A percentile compares a stretch with the other conserved stretches of the same genome.
These are phyloP conservation scores for Callionymus lyra DNA, from an alignment of 2,113 vertebrate species.

Conservation along the genomic window DNA sequence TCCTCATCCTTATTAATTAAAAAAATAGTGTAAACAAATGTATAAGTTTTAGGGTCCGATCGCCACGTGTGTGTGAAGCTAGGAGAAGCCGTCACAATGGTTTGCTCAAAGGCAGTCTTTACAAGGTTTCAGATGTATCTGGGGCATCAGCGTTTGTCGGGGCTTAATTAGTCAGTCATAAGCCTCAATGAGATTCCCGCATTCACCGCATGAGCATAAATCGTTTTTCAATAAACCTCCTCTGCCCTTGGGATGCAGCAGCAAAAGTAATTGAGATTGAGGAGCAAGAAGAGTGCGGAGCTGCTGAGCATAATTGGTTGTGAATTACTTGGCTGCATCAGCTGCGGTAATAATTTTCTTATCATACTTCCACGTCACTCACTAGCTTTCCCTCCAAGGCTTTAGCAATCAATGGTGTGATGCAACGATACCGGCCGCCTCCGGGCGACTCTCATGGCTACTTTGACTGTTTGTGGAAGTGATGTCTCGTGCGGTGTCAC, in stretches of 20 bases:
- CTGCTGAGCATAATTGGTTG: conserved; percentile 42
- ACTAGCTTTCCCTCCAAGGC: conserved; percentile 24
- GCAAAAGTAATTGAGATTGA: conserved; percentile 35
- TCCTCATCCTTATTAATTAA: no score
- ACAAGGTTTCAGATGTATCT: background rate
- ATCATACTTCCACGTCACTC: conserved; percentile 37
- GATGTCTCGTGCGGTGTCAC: conserved; percentile 15
- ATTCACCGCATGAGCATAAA: conserved; percentile 36
- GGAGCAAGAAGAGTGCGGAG: conserved; percentile 24
- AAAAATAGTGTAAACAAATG: no score
- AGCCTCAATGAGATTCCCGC: conserved; percentile 17
- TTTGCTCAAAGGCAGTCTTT: no score
- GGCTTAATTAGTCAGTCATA: conserved; percentile 21
- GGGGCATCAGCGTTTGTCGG: background rate
- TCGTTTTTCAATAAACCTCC: conserved; percentile 34
- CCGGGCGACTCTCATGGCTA: conserved; percentile 25
- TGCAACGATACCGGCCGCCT: conserved; percentile 21
- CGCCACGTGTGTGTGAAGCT: no score
- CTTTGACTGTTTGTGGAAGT: conserved; percentile 27
- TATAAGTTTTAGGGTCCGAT: no score
- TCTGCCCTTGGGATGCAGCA: conserved; percentile 32
- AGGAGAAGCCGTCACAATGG: no score
- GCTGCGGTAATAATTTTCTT: conserved; percentile 45
- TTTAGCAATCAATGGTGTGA: conserved; percentile 47
- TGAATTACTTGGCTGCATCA: conserved; percentile 38